Evolutionary conservation across 1,140 invertebrate genomes (phyloP), one percentile per base, ranked within the genome.

Genomic region (Oryzaephilus surinamensis): DNA sequence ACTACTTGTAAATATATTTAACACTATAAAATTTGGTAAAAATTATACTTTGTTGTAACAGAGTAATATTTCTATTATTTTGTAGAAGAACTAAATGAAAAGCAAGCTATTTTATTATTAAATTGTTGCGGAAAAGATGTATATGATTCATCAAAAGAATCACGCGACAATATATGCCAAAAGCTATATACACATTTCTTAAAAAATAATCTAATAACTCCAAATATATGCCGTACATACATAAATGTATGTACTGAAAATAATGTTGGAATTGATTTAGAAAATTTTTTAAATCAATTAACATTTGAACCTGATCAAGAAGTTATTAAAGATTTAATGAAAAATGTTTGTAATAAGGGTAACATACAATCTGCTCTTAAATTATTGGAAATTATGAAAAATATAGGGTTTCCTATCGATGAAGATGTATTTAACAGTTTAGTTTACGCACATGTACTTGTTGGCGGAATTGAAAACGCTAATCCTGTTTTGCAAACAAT

Each of bases 301-400:
- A 6, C 3, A 42, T 41, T 29, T 24, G 58, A 65, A 54, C 68
- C 68, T 3, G 64, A 65, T 48, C 50, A 54, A 12, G 54, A 59
- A 8, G 72, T 69, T 20, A 70, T 64, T 60, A 61, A 68, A 42
- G 47, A 70, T 4, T 56, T 74, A 17, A 46, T 74, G 16, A 56
- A 56, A 43, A 57, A 62, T 48, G 53, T 67, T 38, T 74, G 69
- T 53, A 65, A 74, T 65, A 53, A 55, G 6, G 76, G 76, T 19
- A 68, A 77, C 51, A 59, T 76, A 13, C 64, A 72, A 38, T 66
- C 73, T 49, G 69, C 74, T 11, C 67, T 64, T 14, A 65, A 70
- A 48, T 67, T 78, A 6, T 59, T 79, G 20, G 62, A 70, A 30
- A 64, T 65, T 38, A 78, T 79, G 72, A 77, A 77, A 50, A 46